Conservation (phyloP, 2,888 invertebrate genomes). For the Aleiodes testaceus region DNA sequence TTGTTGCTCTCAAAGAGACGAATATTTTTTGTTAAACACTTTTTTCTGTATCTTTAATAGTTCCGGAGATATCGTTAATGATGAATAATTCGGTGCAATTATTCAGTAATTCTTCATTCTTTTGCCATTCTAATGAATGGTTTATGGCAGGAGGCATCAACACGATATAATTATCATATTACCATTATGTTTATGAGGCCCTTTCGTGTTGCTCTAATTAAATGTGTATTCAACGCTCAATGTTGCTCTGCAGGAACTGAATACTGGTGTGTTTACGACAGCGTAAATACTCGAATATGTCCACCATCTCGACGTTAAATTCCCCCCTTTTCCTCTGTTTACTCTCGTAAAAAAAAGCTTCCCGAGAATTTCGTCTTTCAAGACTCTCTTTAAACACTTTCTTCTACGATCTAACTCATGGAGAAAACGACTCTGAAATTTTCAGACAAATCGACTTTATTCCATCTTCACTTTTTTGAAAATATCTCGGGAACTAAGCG, state of each 20-base stretch:
- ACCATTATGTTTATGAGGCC: constrained; percentile 61
- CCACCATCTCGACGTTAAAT: constrained; percentile 19
- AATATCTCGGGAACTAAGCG: too few species aligned
- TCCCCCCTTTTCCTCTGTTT: constrained; percentile 8
- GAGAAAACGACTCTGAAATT: too few species aligned
- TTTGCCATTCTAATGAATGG: background rate
- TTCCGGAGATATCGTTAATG: background rate
- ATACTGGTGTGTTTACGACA: constrained; percentile 51
- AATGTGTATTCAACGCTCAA: constrained; percentile 53
- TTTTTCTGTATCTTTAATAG: too few species aligned
- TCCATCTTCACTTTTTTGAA: too few species aligned
- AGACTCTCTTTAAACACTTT: constrained; percentile 1
- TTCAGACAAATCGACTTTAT: too few species aligned
- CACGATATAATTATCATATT: constrained; percentile 64
- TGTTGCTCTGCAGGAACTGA: constrained; percentile 13
- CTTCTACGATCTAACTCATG: constrained; percentile 3
- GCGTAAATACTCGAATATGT: constrained; percentile 39
- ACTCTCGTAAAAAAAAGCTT: background rate
- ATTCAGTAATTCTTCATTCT: background rate
- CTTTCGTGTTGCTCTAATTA: constrained; percentile 59
- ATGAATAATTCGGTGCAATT: background rate
- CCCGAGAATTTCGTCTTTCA: constrained; percentile 42
- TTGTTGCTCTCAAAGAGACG: too few species aligned
- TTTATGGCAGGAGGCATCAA: constrained; percentile 47
- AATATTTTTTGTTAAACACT: too few species aligned